Percentiles rank a stretch among this genome's conserved stretches.
These are phyloP conservation scores for Salarias fasciatus DNA, from an alignment of 2,797 vertebrate genomes.

Conservation along the genomic window DNA sequence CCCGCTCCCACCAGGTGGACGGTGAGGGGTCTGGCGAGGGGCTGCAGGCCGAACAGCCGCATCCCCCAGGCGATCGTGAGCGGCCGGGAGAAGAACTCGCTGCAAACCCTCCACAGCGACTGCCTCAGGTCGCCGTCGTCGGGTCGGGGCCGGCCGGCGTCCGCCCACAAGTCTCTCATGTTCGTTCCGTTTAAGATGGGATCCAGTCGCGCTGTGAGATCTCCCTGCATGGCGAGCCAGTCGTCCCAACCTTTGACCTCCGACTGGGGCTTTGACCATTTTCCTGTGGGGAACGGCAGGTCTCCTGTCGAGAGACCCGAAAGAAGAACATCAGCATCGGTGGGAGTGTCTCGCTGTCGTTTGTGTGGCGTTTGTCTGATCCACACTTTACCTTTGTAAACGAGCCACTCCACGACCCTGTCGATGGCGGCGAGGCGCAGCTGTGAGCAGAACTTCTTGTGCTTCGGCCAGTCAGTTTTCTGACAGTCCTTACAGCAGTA, in stretches of 20 bases:
- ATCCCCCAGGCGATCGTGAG: conserved; percentile 85
- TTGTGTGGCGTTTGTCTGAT: no score
- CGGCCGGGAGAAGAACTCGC: conserved; percentile 87
- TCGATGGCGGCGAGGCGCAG: conserved; percentile 88
- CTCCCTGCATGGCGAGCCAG: conserved; percentile 90
- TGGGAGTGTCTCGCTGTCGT: no score
- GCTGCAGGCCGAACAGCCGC: conserved; percentile 80
- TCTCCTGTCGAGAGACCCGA: conserved; percentile 78
- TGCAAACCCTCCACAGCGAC: conserved; percentile 86
- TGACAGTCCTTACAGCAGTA: conserved; percentile 92
- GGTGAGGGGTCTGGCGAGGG: conserved; percentile 83
- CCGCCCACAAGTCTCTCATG: conserved; percentile 89
- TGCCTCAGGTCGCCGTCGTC: conserved; percentile 80
- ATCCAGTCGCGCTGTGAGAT: conserved; percentile 78
- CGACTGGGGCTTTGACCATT: conserved; percentile 82
- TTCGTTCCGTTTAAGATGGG: conserved; percentile 80
- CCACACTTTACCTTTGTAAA: conserved; percentile 86
- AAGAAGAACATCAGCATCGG: not conserved
- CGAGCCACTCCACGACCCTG: conserved; percentile 91
- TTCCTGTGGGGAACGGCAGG: conserved; percentile 87
- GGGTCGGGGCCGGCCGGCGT: conserved; percentile 83
- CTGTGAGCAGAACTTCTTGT: conserved; percentile 90
- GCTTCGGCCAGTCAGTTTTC: conserved; percentile 88
- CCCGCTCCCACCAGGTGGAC: conserved; percentile 91
- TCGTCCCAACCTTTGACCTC: conserved; percentile 87